Evolutionary conservation across 2,888 invertebrate genomes (phyloP).

Genomic region (Cybosia mesomella): DNA sequence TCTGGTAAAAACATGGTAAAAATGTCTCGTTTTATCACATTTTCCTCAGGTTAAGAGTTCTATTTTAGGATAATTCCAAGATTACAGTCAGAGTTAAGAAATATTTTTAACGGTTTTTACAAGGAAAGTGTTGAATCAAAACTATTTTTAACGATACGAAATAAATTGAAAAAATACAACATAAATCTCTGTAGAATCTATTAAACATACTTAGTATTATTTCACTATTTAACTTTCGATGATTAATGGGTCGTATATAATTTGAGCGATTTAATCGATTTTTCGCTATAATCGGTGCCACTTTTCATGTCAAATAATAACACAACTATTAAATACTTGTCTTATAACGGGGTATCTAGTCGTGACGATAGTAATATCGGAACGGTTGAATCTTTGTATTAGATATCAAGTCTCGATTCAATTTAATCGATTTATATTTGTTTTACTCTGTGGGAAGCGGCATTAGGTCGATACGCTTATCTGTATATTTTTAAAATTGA

Average conservation of each 20-base stretch:
- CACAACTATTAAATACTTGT: slow-evolving; percentile 21
- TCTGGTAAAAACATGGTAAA: background rate
- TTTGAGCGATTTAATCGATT: too few species aligned
- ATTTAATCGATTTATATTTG: slow-evolving; percentile 21
- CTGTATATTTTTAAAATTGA: slow-evolving; percentile 11
- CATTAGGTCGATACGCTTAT: slow-evolving; percentile 16
- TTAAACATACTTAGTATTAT: too few species aligned
- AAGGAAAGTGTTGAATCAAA: background rate
- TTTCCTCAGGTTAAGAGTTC: background rate
- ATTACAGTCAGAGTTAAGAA: background rate
- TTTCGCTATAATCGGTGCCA: background rate
- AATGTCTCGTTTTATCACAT: background rate
- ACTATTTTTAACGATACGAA: background rate
- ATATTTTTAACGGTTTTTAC: background rate
- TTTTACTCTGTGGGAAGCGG: slow-evolving; percentile 25
- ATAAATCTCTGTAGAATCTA: too few species aligned
- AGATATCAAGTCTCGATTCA: slow-evolving; percentile 45
- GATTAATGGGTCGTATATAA: too few species aligned
- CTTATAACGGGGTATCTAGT: slow-evolving; percentile 39
- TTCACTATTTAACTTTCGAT: too few species aligned
- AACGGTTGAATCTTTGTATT: slow-evolving; percentile 33
- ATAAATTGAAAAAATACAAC: too few species aligned
- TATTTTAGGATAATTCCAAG: background rate
- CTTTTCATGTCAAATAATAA: slow-evolving; percentile 3
- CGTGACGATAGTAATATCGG: slow-evolving; percentile 33